A percentile compares a stretch with the other conserved stretches of the same genome.
Evolutionary conservation across 2,888 invertebrate species (phyloP).

Genomic region (Caenorhabditis doughertyi): DNA sequence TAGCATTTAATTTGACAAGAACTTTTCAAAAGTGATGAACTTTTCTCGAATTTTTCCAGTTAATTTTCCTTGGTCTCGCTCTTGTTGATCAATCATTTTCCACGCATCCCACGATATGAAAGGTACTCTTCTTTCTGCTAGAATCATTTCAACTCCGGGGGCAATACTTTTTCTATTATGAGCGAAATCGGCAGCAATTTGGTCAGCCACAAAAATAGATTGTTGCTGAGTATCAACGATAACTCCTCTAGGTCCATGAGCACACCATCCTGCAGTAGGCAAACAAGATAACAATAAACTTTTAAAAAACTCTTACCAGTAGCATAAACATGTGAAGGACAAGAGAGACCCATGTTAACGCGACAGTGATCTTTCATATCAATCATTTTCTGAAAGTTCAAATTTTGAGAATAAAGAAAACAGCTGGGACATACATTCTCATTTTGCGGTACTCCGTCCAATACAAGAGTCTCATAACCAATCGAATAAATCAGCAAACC

Average conservation of each 20-base stretch:
- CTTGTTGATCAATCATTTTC: slow-evolving; percentile 77
- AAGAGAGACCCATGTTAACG: slow-evolving; percentile 65
- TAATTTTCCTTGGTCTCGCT: slow-evolving; percentile 73
- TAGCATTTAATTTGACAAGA: slow-evolving; percentile 17
- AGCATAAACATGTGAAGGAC: slow-evolving; percentile 71
- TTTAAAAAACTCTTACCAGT: slow-evolving; percentile 52
- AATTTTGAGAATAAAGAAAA: not conserved
- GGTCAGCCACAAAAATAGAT: slow-evolving; percentile 73
- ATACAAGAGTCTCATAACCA: slow-evolving; percentile 79
- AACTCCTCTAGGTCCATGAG: slow-evolving; percentile 79
- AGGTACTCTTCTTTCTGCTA: slow-evolving; percentile 67
- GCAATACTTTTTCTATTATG: slow-evolving; percentile 6
- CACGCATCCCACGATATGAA: slow-evolving; percentile 78
- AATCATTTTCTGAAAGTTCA: slow-evolving; percentile 69
- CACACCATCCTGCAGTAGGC: slow-evolving; percentile 80
- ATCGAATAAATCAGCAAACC: slow-evolving; percentile 85
- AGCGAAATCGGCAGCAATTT: slow-evolving; percentile 70
- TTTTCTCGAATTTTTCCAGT: slow-evolving; percentile 80
- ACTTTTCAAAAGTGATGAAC: slow-evolving; percentile 67
- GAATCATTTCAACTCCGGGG: slow-evolving; percentile 52
- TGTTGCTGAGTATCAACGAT: slow-evolving; percentile 81
- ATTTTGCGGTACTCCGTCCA: slow-evolving; percentile 76
- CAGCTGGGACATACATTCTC: slow-evolving; percentile 52
- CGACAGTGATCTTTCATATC: slow-evolving; percentile 78
- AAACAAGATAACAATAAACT: not conserved